Base-by-base conservation (phyloP, 2,113 vertebrate genomes). In the Paradoxurus hermaphroditus region DNA sequence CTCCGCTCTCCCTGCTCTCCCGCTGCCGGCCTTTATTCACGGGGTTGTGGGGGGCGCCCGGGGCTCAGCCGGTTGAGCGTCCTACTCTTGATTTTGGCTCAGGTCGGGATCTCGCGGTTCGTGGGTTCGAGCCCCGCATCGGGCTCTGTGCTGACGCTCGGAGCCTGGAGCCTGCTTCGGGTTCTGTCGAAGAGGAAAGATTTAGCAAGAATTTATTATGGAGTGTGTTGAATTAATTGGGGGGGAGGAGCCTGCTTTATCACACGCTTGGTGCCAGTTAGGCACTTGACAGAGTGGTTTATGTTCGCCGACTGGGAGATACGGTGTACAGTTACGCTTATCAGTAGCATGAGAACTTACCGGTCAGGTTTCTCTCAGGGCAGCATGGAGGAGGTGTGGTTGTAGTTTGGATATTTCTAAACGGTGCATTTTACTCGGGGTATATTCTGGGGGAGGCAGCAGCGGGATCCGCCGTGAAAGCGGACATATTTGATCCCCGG, bases 351-450 rank as follows among this genome's bases (percentile, higher is more conserved):
- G 75, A 44, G 7, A 82, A 86, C 68, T 49, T 82, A 56, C 75
- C 34, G 27, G 0, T 67, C 21, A 29, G 19, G 1, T 62, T 93
- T 92, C 83, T n/a, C 87, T 56, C 53, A 85, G 6, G 83, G 39
- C 27, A 79, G 10, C 44, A 19, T 78, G 44, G 25, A 34, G 6
- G 21, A 92, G 34, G 56, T 65, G 7, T 59, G 10, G 19, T 85
- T 91, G 86, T 51, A 84, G 72, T 92, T 92, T 96, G 75, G 88
- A 31, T 95, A 73, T 84, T 95, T 93, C 15, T 79, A 29, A 88
- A 83, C 84, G 11, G 19, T 31, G 31, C 21, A 19, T 88, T 87
- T 91, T 91, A 68, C 70, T 91, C 9, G 10, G 34, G 19, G 34
- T 81, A 8, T 88, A 51, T 89, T 89, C 62, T 84, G 36, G 81